Conservation (phyloP, 2,888 invertebrate species). For the Sinohyriopsis cumingii region DNA sequence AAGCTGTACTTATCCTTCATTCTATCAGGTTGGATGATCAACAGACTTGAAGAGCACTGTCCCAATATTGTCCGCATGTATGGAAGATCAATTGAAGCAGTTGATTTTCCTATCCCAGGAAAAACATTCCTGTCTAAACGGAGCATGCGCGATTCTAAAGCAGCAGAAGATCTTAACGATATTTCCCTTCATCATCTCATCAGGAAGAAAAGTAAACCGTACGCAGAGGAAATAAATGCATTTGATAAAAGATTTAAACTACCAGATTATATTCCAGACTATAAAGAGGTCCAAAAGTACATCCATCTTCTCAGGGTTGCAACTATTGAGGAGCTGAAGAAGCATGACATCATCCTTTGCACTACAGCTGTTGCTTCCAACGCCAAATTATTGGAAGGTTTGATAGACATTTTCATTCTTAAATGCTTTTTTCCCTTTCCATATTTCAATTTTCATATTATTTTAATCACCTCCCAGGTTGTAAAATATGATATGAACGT, state of each 20-base stretch:
- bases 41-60: slow-evolving; percentile 28
- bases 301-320: slow-evolving; percentile 26
- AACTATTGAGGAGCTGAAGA: slow-evolving; percentile 35
- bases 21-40: slow-evolving; percentile 33
- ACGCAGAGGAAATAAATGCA: slow-evolving; percentile 19
- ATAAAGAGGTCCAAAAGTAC: slow-evolving; percentile 29
- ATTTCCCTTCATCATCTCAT: slow-evolving; percentile 46
- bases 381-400: slow-evolving; percentile 22
- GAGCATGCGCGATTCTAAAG: slow-evolving; percentile 23
- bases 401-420: too few relatives aligned
- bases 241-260: slow-evolving; percentile 28
- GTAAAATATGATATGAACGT: too few relatives aligned
- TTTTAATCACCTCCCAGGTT: too few relatives aligned
- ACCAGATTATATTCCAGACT: slow-evolving; percentile 7
- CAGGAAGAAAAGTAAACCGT: slow-evolving; percentile 26
- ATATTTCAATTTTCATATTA: too few relatives aligned
- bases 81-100: slow-evolving; percentile 49
- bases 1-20: neutral
- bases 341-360: slow-evolving; percentile 53
- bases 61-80: slow-evolving; percentile 62
- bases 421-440: too few relatives aligned
- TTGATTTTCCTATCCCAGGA: slow-evolving; percentile 59
- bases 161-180: slow-evolving; percentile 24
- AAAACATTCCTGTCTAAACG: slow-evolving; percentile 32
- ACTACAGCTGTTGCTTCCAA: slow-evolving; percentile 51